Base-by-base conservation (phyloP, 2,113 vertebrate genomes). In the Mirounga angustirostris region DNA sequence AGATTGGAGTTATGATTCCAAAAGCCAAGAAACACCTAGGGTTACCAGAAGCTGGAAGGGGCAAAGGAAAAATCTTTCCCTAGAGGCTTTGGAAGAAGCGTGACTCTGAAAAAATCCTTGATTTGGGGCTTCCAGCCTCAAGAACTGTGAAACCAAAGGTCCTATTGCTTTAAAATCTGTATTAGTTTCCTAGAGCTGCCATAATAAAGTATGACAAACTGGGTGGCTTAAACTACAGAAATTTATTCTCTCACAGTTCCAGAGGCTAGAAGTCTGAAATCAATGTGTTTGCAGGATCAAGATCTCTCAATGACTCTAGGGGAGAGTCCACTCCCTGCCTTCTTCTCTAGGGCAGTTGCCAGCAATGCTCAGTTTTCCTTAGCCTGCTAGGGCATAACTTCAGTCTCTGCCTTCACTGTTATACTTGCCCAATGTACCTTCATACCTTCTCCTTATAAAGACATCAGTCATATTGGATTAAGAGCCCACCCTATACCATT, bases 51-150 rank as follows among this genome's bases (percentile, higher is more conserved):
- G 10, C 30, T 56, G 46, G n/a, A 89, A 50, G 9, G 3, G 6
- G 1, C 4, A 33, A 86, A 76, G 15, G n/a, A 63, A 58, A 6
- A 4, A n/a, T 54, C 5, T 7, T 67, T 56, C 7, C 0, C 0
- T 33, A n/a, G 16, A 89, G 11, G 2, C 5, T 67, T 33, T 2
- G 0, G 14, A 40, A 36, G 26, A 65, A n/a, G 13, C 1, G 24
- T 26, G 15, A 61, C 4, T 8, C 56, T 59, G 4, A 8, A 7
- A 33, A 9, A n/a, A 50, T 40, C 13, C 33, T 83, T 46, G 28
- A 59, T 76, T 89, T 89, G 52, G 36, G 22, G 52, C 18, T 33
- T 58, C 16, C 16, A 61, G 14, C 4, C 4, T 59, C 14, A 67
- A 78, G 30, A 86, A 16, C 24, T 24, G 8, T 80, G 18, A 74